These are phyloP conservation scores for Lemur catta DNA, from an alignment of 2,797 vertebrate genomes.

Conservation along the genomic window DNA sequence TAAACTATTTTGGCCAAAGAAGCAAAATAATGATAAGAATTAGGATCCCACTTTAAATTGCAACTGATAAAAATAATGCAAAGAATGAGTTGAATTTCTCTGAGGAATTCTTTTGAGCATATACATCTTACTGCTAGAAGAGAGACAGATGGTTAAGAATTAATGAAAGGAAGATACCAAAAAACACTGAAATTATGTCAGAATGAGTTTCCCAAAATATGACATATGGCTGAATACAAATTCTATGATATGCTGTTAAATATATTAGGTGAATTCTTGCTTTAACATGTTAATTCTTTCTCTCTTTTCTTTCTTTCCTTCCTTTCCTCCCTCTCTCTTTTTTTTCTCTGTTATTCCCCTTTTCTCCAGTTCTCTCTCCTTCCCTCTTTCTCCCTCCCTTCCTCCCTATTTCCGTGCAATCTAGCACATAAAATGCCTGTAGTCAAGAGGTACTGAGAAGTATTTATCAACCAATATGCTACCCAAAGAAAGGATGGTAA, in stretches of 20 bases:
- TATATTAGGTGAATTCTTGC: neutral
- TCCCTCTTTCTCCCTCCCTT: accelerated
- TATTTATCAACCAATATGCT: neutral
- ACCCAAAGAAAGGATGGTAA: neutral
- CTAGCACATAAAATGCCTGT: neutral
- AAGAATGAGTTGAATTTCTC: neutral
- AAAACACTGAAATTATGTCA: slow-evolving; percentile 36
- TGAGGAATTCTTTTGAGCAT: neutral
- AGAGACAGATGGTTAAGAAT: neutral
- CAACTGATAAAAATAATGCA: neutral
- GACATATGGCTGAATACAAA: neutral
- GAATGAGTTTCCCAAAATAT: slow-evolving; percentile 26
- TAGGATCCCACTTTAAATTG: neutral
- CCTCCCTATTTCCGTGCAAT: neutral
- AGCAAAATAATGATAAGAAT: neutral
- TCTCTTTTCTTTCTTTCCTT: too few species aligned
- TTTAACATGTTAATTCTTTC: neutral
- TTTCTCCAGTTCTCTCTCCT: accelerated
- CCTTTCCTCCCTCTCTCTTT: accelerated
- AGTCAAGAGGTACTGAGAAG: neutral
- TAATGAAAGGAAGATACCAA: neutral
- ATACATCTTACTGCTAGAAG: neutral
- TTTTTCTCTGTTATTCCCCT: accelerated
- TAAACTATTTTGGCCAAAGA: neutral
- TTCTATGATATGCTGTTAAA: neutral